These are phyloP conservation scores for Caenorhabditis zanzibari DNA, from an alignment of 2,888 invertebrate species.

Conservation along the genomic window DNA sequence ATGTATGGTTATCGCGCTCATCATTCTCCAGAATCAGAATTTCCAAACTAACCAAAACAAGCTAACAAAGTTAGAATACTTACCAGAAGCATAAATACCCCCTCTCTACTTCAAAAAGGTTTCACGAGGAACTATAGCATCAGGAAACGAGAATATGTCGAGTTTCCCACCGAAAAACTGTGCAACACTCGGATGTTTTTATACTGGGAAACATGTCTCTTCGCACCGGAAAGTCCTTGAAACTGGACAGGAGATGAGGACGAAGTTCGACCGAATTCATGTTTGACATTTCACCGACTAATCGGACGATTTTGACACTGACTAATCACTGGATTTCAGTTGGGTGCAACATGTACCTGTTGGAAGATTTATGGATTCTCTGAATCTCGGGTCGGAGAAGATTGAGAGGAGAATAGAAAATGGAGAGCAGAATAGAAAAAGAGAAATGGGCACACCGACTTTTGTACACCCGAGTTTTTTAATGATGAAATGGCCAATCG, in stretches of 20 bases:
- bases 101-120: neutral
- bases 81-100: neutral
- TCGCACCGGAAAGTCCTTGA: conserved; percentile 54
- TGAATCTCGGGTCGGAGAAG: neutral
- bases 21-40: no score
- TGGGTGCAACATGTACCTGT: conserved; percentile 16
- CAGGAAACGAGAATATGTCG: neutral
- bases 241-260: neutral
- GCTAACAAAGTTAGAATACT: no score
- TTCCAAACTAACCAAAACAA: no score
- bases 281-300: conserved; percentile 31
- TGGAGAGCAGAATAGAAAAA: neutral
- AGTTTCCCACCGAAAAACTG: conserved; percentile 16
- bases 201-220: conserved; percentile 18
- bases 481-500: conserved; percentile 23
- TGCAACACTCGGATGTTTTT: conserved; percentile 17
- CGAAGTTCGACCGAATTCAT: conserved; percentile 44
- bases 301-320: conserved; percentile 26
- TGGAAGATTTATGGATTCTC: neutral
- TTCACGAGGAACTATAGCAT: neutral
- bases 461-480: conserved; percentile 14
- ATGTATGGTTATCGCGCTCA: no score
- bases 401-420: neutral
- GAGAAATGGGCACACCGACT: conserved; percentile 17
- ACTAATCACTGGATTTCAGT: conserved; percentile 17